Conservation (phyloP, 2,797 vertebrate genomes). For the Petrocephalus sullivani region DNA sequence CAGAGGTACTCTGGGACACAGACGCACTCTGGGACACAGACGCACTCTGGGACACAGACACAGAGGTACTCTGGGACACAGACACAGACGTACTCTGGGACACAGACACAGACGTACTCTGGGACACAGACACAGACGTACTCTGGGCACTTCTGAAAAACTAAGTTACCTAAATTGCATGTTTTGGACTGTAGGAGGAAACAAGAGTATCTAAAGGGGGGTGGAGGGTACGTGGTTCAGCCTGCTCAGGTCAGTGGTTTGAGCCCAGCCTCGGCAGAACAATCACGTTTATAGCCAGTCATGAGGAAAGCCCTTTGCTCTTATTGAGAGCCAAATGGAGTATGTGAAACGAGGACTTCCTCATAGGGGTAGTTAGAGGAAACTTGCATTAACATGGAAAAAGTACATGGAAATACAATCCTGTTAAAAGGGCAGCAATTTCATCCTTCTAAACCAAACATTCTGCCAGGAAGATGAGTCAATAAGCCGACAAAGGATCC, state of each 20-base stretch:
- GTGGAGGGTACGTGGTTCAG: background rate
- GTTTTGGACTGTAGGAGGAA: background rate
- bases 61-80: background rate
- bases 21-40: background rate
- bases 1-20: too few species aligned
- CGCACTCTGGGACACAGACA: background rate
- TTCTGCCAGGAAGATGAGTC: background rate
- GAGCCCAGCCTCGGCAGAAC: background rate
- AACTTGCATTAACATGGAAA: background rate
- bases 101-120: background rate
- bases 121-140: background rate
- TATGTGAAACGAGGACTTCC: background rate
- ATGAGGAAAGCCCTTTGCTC: background rate
- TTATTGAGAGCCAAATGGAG: background rate
- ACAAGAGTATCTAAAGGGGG: background rate
- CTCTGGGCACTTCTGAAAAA: background rate
- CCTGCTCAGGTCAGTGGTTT: background rate
- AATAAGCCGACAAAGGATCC: background rate
- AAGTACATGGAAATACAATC: background rate
- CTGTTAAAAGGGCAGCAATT: background rate
- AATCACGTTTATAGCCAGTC: background rate
- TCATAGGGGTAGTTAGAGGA: background rate
- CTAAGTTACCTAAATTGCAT: background rate
- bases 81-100: background rate
- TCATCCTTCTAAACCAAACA: background rate